Percentiles rank a stretch among this genome's conserved stretches.
phyloP scores from a whole-genome alignment of 1,140 invertebrate genomes.

The Hydropsyche tenuis region DNA sequence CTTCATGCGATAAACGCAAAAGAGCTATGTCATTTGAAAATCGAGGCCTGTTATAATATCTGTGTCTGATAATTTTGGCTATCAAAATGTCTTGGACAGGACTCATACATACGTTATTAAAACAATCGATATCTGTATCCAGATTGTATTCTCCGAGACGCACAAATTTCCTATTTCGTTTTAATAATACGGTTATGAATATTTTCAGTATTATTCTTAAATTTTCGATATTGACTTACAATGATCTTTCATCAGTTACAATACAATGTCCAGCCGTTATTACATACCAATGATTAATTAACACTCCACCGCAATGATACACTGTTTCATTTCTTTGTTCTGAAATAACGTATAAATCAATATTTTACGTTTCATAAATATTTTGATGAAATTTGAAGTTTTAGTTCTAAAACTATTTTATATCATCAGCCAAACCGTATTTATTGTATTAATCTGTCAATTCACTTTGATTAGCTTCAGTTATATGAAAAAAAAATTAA shows the following conservation, averaged over 20 bases:
- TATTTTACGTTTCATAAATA: no score
- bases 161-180: conserved; percentile 59
- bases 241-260: conserved; percentile 54
- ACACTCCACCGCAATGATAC: conserved; percentile 69
- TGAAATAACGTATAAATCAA: neutral
- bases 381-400: no score
- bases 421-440: no score
- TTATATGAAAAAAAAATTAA: no score
- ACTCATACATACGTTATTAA: conserved; percentile 63
- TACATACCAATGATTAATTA: conserved; percentile 68
- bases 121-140: conserved; percentile 64
- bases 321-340: conserved; percentile 50
- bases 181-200: neutral
- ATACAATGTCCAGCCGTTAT: conserved; percentile 75
- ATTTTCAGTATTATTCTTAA: neutral
- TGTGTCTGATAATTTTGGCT: conserved; percentile 60
- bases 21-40: conserved; percentile 74
- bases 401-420: no score
- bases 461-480: no score
- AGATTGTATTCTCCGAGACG: conserved; percentile 68
- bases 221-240: conserved; percentile 55
- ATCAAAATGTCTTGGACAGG: conserved; percentile 64
- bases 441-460: no score
- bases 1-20: conserved; percentile 63
- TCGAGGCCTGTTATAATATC: conserved; percentile 64